Percentiles rank a stretch among this genome's conserved stretches.
These are phyloP conservation scores for Morinoia aosen DNA, from an alignment of 2,888 invertebrate genomes.

Conservation along the genomic window DNA sequence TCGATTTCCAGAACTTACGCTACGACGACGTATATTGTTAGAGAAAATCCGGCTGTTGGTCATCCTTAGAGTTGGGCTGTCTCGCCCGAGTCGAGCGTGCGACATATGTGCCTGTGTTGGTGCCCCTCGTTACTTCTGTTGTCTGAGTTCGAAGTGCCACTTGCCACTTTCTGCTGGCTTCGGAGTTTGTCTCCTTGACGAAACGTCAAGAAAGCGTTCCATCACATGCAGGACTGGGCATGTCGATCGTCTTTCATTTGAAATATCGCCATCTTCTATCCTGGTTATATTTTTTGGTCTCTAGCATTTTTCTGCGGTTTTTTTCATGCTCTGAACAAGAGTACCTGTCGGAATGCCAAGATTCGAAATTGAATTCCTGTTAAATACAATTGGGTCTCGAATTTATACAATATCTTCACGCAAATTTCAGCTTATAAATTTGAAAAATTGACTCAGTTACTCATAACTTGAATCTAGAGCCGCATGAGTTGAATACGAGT, in stretches of 20 bases:
- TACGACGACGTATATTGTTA: no score
- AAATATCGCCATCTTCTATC: background rate
- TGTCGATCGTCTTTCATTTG: background rate
- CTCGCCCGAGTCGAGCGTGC: background rate
- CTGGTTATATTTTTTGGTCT: background rate
- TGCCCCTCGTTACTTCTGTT: constrained; percentile 45
- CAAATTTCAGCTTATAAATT: no score
- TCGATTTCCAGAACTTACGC: no score
- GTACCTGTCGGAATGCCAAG: no score
- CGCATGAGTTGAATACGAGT: no score
- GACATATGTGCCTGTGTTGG: background rate
- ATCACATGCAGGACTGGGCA: background rate
- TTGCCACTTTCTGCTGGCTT: background rate
- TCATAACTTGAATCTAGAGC: no score
- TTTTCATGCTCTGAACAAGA: no score
- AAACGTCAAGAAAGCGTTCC: background rate
- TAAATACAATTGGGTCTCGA: no score
- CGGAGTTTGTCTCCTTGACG: background rate
- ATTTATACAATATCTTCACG: no score
- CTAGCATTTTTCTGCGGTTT: background rate
- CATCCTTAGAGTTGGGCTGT: background rate
- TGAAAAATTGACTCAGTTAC: no score
- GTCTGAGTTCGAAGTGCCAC: constrained; percentile 50
- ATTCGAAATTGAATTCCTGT: no score
- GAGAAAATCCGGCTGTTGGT: background rate